Conservation (phyloP, 2,888 invertebrate genomes). For the Aspidapion aeneum region DNA sequence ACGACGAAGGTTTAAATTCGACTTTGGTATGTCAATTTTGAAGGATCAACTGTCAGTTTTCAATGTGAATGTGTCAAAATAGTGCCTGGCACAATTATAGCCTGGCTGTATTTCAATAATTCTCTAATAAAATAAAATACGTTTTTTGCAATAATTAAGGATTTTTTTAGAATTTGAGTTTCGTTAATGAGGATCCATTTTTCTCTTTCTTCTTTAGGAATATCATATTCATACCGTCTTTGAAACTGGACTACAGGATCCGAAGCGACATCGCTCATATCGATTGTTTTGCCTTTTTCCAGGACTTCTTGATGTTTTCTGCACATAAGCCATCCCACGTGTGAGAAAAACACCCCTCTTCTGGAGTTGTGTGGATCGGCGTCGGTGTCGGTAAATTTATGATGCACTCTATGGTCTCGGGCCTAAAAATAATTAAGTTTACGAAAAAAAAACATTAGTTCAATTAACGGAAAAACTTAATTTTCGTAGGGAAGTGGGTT, state of each 20-base stretch:
- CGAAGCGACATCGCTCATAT: conserved; percentile 74
- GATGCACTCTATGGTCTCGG: conserved; percentile 79
- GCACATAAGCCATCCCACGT: conserved; percentile 90
- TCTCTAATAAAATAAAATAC: too few species aligned
- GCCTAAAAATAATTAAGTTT: conserved; percentile 34
- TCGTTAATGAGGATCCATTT: too few species aligned
- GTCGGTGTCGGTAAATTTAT: conserved; percentile 90
- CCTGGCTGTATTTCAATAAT: too few species aligned
- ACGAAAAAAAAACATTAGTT: background rate
- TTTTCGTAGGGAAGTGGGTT: background rate
- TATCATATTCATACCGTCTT: conserved; percentile 58
- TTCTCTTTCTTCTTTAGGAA: too few species aligned
- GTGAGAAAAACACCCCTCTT: conserved; percentile 93
- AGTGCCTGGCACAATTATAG: too few species aligned
- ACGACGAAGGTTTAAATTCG: too few species aligned
- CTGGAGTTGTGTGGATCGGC: conserved; percentile 91
- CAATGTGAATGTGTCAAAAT: too few species aligned
- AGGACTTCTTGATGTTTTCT: conserved; percentile 89
- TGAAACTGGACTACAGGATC: conserved; percentile 87
- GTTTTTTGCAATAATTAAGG: too few species aligned
- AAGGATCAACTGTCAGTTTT: too few species aligned
- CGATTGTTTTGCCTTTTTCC: conserved; percentile 79
- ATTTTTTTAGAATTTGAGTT: too few species aligned
- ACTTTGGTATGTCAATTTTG: too few species aligned
- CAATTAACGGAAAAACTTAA: background rate